These are phyloP conservation scores for Chionoecetes opilio DNA, from an alignment of 1,140 invertebrate species.

Conservation along the genomic window DNA sequence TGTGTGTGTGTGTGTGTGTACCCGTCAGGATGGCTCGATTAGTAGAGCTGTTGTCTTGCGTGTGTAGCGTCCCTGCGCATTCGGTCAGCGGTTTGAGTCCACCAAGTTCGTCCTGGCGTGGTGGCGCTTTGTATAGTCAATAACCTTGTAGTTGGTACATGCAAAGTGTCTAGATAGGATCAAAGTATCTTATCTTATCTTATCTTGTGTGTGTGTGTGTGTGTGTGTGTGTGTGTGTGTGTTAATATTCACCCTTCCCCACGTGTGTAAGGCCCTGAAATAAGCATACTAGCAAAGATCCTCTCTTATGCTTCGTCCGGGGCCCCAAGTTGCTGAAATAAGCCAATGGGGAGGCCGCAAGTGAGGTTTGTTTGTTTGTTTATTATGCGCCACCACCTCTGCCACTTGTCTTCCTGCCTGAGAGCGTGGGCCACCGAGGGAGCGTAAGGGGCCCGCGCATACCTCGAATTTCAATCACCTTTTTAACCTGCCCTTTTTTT, in stretches of 20 bases:
- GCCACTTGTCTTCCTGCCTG: slow-evolving; percentile 7
- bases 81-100: no score
- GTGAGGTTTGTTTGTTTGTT: background rate
- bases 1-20: no score
- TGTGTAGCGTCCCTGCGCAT: no score
- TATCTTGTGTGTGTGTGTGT: background rate
- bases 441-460: background rate
- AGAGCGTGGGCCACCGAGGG: background rate
- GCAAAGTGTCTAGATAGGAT: no score
- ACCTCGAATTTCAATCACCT: background rate
- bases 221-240: background rate
- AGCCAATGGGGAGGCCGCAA: background rate
- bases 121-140: no score
- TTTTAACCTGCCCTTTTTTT: background rate
- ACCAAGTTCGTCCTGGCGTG: no score
- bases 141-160: no score
- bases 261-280: background rate
- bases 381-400: background rate
- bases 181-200: no score
- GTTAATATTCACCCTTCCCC: background rate
- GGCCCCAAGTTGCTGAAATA: background rate
- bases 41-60: no score
- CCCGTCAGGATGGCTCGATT: no score
- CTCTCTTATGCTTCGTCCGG: background rate
- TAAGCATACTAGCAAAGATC: background rate